Base-by-base conservation (phyloP, 2,888 invertebrate species). In the Congeria kusceri region DNA sequence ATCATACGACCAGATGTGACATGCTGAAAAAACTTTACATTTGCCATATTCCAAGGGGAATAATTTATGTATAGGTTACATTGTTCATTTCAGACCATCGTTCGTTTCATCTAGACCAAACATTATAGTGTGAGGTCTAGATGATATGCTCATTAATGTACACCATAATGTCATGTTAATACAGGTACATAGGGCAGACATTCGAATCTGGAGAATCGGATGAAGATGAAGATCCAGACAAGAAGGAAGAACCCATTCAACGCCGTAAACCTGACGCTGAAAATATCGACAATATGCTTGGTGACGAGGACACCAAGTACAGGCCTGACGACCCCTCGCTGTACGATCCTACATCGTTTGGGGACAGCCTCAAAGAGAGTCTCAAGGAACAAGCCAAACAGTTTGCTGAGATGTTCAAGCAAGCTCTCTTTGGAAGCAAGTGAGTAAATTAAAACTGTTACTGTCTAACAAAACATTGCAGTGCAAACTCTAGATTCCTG, bases 131-230 rank as follows among this genome's bases (percentile, higher is more conserved):
- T n/a, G n/a, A n/a, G n/a, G n/a, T n/a, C n/a, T n/a, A n/a, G n/a
- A n/a, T n/a, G n/a, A n/a, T n/a, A n/a, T n/a, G n/a, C n/a, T n/a
- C n/a, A n/a, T n/a, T n/a, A n/a, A n/a, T n/a, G n/a, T n/a, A n/a
- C n/a, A 32, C 4, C 32, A 4, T 15, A 13, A 39, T 7, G 15
- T 13, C 9, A 11, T 39, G 9, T 53, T 23, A 25, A n/a, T 53
- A 28, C 32, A 81, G 81, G 20, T 75, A 77, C 47, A 70, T 81
- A 28, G 81, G 81, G 4, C 81, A 81, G 23, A 75, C 77, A 15
- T 74, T 61, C 13, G 81, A 81, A 9, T 67, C 81, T 23, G 81
- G 81, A 0, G 77, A 81, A 28, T 46, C 77, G 3, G 68, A 23
- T 11, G 81, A 74, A n/a, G 80, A 58, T 3, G 78, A 69, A 32